Evolutionary conservation across 1,140 invertebrate genomes (phyloP).

Genomic region (Megathymus violae): DNA sequence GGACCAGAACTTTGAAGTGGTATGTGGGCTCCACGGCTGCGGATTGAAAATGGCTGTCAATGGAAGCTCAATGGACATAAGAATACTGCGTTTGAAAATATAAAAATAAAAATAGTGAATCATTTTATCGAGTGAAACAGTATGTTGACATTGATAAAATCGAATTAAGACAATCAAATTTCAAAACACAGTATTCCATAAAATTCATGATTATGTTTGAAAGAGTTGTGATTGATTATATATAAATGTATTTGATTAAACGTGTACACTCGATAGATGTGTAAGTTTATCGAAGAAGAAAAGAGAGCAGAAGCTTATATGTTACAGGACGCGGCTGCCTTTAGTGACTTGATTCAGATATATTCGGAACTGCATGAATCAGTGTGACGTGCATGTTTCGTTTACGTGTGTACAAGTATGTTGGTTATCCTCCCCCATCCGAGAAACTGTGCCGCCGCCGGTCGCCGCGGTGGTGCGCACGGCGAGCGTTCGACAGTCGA

Average conservation of each 20-base stretch:
- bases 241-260: slow-evolving; percentile 37
- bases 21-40: slow-evolving; percentile 86
- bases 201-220: slow-evolving; percentile 12
- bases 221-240: slow-evolving; percentile 36
- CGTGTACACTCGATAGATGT: slow-evolving; percentile 31
- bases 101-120: neutral
- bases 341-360: slow-evolving; percentile 28
- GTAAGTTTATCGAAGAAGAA: slow-evolving; percentile 30
- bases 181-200: slow-evolving; percentile 35
- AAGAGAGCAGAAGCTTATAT: slow-evolving; percentile 38
- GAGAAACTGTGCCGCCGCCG: slow-evolving; percentile 43
- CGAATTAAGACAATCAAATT: neutral
- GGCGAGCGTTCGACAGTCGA: slow-evolving; percentile 41
- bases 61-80: slow-evolving; percentile 18
- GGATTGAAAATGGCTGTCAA: slow-evolving; percentile 44
- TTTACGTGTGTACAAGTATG: slow-evolving; percentile 36
- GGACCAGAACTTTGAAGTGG: slow-evolving; percentile 98
- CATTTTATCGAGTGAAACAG: too few species aligned
- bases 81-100: slow-evolving; percentile 44
- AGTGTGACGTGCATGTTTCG: slow-evolving; percentile 47
- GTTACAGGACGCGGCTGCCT: slow-evolving; percentile 36
- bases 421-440: slow-evolving; percentile 48
- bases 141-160: neutral
- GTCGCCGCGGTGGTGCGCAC: slow-evolving; percentile 42
- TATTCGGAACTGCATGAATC: slow-evolving; percentile 37